A percentile compares a stretch with the other conserved stretches of the same genome.
Evolutionary conservation across 2,888 invertebrate species (phyloP).

Genomic region (Augochlorella aurata): DNA sequence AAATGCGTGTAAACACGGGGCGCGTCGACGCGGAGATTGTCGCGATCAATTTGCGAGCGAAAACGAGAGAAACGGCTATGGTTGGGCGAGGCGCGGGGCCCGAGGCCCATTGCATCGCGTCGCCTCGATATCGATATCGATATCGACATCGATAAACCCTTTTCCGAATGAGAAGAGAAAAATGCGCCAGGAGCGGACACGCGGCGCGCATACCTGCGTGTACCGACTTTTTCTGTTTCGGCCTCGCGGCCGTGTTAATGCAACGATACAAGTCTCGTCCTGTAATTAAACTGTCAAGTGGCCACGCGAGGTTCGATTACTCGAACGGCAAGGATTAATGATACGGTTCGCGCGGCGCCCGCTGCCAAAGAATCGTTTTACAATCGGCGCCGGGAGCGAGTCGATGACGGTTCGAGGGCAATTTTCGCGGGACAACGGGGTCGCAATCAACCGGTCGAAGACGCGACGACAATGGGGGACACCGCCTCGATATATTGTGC

Average conservation of each 20-base stretch:
- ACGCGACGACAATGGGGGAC: constrained; percentile 12
- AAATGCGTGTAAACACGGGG: background rate
- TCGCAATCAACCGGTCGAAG: constrained; percentile 28
- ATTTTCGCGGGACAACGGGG: constrained; percentile 9
- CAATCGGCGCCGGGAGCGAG: background rate
- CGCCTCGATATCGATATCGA: background rate
- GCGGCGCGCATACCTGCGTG: background rate
- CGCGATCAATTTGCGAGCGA: constrained; percentile 2
- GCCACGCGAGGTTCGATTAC: constrained; percentile 14
- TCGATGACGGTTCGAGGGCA: background rate
- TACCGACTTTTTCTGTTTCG: constrained; percentile 2
- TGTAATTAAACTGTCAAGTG: constrained; percentile 26
- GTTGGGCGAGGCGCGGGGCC: too few species aligned
- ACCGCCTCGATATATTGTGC: background rate
- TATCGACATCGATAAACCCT: constrained; percentile 10
- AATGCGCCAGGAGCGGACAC: background rate
- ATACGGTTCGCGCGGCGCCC: constrained; percentile 11
- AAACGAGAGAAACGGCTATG: constrained; percentile 7
- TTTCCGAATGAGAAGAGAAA: constrained; percentile 1
- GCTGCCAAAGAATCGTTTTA: constrained; percentile 13
- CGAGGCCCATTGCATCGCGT: too few species aligned
- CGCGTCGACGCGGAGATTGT: constrained; percentile 3
- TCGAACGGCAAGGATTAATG: constrained; percentile 20
- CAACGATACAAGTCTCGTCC: background rate
- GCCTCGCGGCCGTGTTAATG: background rate